Base-by-base conservation (phyloP, 2,113 vertebrate species). In the Porphyrio hochstetteri region DNA sequence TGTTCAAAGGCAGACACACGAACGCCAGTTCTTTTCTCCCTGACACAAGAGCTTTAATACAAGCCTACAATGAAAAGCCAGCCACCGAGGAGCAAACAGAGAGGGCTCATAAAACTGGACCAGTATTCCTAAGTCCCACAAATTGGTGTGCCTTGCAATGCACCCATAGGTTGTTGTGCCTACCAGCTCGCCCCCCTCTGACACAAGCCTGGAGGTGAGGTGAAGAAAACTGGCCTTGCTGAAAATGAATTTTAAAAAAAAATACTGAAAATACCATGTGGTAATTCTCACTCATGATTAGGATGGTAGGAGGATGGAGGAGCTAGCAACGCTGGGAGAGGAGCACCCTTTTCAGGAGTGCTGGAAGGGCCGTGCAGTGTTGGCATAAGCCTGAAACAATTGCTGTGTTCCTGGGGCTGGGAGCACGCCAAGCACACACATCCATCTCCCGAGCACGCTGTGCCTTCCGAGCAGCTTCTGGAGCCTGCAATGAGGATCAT, bases 1-100 rank as follows among this genome's bases (percentile, higher is more conserved):
- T 88, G 90, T 94, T 97, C 94, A 95, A 88, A 94, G 93, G 92
- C 94, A 95, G 92, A 96, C 71, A 46, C 23, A 50, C 24, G 20
- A 76, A 35, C 23, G 61, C 86, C 93, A 61, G 81, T 82, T 82
- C 93, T 90, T 92, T 97, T 96, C 93, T 96, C 94, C 94, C 88
- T 94, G 88, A 94, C 92, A 96, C 90, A 96, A 90, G 93, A 86
- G 90, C 87, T 86, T 70, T 90, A 91, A 88, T 88, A 67, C 52
- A 27, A 70, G 18, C 2, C 2, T 65, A 90, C 85, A 94, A 83
- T 95, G 95, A 67, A 68, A 68, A 86, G 46, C 85, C 96, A 94
- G 90, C 85, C 85, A 86, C 88, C 71, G 65, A 90, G 85, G 68
- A 88, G 72, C 68, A 82, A 69, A 82, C 75, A 8, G 67, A 29